Evolutionary conservation across 2,797 vertebrate species (phyloP).

Genomic region (Trematomus bernacchii): DNA sequence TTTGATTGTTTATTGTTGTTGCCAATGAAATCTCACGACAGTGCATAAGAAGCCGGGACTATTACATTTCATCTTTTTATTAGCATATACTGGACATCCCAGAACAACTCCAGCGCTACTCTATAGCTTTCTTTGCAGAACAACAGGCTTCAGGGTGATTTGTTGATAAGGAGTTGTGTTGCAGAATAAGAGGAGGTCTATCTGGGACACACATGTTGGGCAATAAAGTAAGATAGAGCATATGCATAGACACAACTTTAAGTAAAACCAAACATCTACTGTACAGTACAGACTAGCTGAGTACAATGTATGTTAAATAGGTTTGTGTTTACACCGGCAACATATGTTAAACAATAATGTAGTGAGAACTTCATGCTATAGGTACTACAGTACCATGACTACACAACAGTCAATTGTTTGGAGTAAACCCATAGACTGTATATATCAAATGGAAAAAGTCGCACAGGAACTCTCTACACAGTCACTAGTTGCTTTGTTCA

Average conservation of each 20-base stretch:
- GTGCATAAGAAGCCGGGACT: conserved; percentile 13
- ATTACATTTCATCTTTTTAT: conserved; percentile 35
- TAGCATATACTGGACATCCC: conserved; percentile 45
- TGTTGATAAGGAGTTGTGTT: conserved; percentile 56
- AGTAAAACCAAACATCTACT: background rate
- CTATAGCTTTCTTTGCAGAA: conserved; percentile 30
- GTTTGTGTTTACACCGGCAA: background rate
- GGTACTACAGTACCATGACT: background rate
- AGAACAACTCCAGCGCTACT: conserved; percentile 1
- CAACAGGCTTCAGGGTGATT: conserved; percentile 55
- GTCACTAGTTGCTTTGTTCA: background rate
- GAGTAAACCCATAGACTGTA: too few relatives aligned
- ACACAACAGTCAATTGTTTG: background rate
- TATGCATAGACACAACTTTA: background rate
- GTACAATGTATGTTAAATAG: background rate
- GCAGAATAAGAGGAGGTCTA: conserved; percentile 28
- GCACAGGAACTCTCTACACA: too few relatives aligned
- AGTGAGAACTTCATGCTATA: too few relatives aligned
- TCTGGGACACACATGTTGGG: conserved; percentile 12
- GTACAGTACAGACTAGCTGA: background rate
- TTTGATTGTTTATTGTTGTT: conserved; percentile 15
- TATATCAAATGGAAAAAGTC: too few relatives aligned
- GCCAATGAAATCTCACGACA: conserved; percentile 14
- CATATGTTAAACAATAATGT: too few relatives aligned
- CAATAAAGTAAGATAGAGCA: background rate